Conservation (phyloP, 2,113 vertebrate species). For the Anas platyrhynchos region DNA sequence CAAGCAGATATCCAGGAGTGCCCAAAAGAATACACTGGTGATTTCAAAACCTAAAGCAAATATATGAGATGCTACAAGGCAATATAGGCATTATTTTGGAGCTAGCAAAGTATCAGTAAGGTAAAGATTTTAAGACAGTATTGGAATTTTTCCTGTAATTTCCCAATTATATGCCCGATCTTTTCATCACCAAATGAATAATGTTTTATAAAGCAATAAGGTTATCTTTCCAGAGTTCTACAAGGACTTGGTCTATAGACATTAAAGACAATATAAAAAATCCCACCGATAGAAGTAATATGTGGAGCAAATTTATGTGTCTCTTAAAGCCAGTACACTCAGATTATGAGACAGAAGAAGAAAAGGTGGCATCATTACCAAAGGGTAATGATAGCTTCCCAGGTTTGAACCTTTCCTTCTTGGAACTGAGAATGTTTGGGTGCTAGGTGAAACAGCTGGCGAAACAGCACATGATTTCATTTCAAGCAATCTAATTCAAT, state of each 20-base stretch:
- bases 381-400: neutral
- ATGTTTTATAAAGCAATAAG: neutral
- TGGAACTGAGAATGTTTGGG: neutral
- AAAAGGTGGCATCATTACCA: neutral
- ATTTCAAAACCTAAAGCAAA: neutral
- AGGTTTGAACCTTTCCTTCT: neutral
- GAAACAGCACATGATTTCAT: neutral
- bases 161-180: neutral
- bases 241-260: neutral
- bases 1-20: neutral
- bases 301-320: neutral
- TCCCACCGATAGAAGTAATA: neutral
- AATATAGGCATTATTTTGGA: neutral
- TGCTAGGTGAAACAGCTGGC: neutral
- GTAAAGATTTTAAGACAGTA: neutral
- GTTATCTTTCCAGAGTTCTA: neutral
- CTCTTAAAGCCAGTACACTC: neutral
- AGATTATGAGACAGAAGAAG: neutral
- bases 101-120: neutral
- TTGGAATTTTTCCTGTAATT: neutral
- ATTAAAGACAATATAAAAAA: neutral
- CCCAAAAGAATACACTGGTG: neutral
- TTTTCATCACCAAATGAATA: neutral
- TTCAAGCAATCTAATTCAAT: constrained; percentile 15
- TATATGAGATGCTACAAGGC: neutral